Base-by-base conservation (phyloP, 2,113 vertebrate genomes). In the Sphaerodactylus townsendi region DNA sequence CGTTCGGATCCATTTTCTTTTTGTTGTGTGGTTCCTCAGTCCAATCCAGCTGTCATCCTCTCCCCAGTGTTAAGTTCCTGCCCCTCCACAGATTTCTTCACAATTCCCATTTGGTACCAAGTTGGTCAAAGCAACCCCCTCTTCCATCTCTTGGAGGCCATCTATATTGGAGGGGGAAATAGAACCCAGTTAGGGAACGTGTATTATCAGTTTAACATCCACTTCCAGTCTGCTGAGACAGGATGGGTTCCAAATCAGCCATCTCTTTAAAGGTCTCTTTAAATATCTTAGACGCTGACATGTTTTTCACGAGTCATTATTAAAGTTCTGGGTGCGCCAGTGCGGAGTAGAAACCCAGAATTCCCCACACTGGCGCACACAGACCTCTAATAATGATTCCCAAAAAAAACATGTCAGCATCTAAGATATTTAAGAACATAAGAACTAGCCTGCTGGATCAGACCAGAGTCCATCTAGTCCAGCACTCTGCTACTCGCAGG, bases 101-200 rank as follows among this genome's bases (percentile, higher is more conserved):
- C 85, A 95, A 78, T 90, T 94, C 81, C 95, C 94, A 0, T 89
- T 95, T 68, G 89, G 91, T 35, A 88, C 73, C 3, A 96, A 30
- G 28, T 87, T 86, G 14, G 93, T 93, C 83, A 96, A 92, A 11
- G 94, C 93, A 82, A 96, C 69, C 68, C 91, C 94, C 75, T 96
- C 95, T 68, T 95, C 92, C 0, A 84, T 44, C 39, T 93, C 85
- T 83, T 83, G 92, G 10, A 41, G 30, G 50, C 68, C 17, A 71
- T 33, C 96, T 96, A 80, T 41, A 88, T 88, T 84, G 77, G 85
- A 23, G 78, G 85, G n/a, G 84, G 79, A 59, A 78, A 56, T 30
- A 79, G 72, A 37, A 65, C 2, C 1, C 4, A 72, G 17, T 4
- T 33, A 44, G 65, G 33, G 0, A 13, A 35, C 5, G 17, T 10